Percentiles rank a stretch among this genome's conserved stretches.
phyloP scores from a whole-genome alignment of 2,888 invertebrate genomes.

The Pandemis cinnamomeana region DNA sequence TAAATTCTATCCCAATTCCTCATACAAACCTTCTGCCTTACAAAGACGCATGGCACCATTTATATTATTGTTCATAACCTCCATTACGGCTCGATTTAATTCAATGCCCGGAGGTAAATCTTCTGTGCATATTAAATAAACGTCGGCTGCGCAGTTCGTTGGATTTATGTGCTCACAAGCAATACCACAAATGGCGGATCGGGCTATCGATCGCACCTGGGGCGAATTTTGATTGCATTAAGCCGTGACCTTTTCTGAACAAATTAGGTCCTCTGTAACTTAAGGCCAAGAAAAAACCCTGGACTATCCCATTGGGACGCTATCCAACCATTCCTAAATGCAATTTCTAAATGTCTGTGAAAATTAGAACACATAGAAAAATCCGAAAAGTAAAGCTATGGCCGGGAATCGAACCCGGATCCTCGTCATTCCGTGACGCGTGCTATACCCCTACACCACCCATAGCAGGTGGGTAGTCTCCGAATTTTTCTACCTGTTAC shows the following conservation, averaged over 20 bases:
- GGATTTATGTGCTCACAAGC: conserved; percentile 70
- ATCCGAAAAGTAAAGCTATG: no score
- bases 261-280: neutral
- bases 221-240: conserved; percentile 4
- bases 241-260: conserved; percentile 1
- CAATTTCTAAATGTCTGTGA: no score
- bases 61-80: conserved; percentile 68
- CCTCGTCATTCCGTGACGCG: no score
- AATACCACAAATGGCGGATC: conserved; percentile 46
- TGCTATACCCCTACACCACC: no score
- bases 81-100: conserved; percentile 78
- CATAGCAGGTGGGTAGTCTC: no score
- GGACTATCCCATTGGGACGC: no score
- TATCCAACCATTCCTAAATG: no score
- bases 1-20: neutral
- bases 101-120: conserved; percentile 80
- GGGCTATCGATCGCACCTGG: conserved; percentile 8
- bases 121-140: conserved; percentile 81
- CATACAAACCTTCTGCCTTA: conserved; percentile 18
- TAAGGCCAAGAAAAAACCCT: neutral
- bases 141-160: conserved; percentile 66
- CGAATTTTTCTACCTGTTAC: no score
- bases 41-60: conserved; percentile 52
- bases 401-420: no score
- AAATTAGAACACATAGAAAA: no score